These are phyloP conservation scores for Watsonalla binaria DNA, from an alignment of 2,888 invertebrate species.

Conservation along the genomic window DNA sequence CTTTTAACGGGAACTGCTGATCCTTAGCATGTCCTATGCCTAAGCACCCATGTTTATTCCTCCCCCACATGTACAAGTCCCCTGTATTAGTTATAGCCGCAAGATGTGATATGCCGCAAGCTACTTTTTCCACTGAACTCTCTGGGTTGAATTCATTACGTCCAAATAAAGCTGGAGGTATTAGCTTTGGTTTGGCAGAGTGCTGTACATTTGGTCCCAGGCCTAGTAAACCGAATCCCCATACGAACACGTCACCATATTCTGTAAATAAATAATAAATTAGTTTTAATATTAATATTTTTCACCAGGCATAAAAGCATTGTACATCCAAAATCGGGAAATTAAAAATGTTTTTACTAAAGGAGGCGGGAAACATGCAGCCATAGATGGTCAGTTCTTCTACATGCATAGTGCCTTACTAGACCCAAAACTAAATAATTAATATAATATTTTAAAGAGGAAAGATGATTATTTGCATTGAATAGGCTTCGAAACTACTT, in stretches of 20 bases:
- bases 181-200: conserved; percentile 81
- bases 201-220: conserved; percentile 88
- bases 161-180: conserved; percentile 92
- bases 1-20: conserved; percentile 93
- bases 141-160: conserved; percentile 88
- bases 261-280: conserved; percentile 71
- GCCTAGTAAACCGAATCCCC: conserved; percentile 97
- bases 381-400: no score
- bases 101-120: conserved; percentile 85
- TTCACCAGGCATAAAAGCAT: not conserved
- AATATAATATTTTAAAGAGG: no score
- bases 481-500: no score
- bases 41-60: conserved; percentile 89
- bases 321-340: no score
- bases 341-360: no score
- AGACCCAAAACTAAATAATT: no score
- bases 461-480: no score
- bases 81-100: conserved; percentile 90
- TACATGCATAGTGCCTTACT: no score
- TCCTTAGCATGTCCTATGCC: conserved; percentile 89
- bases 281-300: not conserved
- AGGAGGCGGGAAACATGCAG: no score
- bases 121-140: conserved; percentile 81
- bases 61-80: conserved; percentile 95
- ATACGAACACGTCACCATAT: conserved; percentile 90